phyloP scores from a whole-genome alignment of 2,797 vertebrate species.

The Benthosema pterotum region DNA sequence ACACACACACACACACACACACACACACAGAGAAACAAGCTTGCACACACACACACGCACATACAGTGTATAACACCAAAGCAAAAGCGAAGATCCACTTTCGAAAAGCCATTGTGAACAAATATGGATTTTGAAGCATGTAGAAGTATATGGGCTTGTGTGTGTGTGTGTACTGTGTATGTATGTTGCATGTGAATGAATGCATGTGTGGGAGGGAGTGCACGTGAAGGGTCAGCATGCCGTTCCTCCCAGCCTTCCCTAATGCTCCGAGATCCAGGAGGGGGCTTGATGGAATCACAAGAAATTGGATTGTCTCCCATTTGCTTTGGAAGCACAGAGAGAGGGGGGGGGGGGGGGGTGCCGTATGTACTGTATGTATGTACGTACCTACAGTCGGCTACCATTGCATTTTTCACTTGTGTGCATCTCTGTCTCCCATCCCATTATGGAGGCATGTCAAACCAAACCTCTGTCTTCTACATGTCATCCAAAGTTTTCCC shows the following conservation, averaged over 20 bases:
- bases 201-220: constrained; percentile 34
- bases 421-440: constrained; percentile 77
- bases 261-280: constrained; percentile 83
- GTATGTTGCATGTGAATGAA: not conserved
- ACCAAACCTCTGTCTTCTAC: constrained; percentile 84
- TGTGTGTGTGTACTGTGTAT: not conserved
- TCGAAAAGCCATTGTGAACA: no score
- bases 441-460: constrained; percentile 88
- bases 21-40: no score
- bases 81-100: no score
- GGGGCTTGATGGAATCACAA: constrained; percentile 95
- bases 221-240: constrained; percentile 83
- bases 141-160: no score
- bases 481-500: constrained; percentile 88
- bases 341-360: constrained; percentile 80
- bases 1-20: no score
- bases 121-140: no score
- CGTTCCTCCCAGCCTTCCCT: constrained; percentile 84
- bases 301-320: constrained; percentile 99
- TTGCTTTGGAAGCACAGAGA: constrained; percentile 86
- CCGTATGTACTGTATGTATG: no score
- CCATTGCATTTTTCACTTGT: constrained; percentile 55
- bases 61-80: no score
- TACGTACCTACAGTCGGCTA: constrained; percentile 55
- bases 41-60: no score